Percentiles rank a stretch among this genome's conserved stretches.
These are phyloP conservation scores for Smithornis capensis DNA, from an alignment of 2,113 vertebrate genomes.

Conservation along the genomic window DNA sequence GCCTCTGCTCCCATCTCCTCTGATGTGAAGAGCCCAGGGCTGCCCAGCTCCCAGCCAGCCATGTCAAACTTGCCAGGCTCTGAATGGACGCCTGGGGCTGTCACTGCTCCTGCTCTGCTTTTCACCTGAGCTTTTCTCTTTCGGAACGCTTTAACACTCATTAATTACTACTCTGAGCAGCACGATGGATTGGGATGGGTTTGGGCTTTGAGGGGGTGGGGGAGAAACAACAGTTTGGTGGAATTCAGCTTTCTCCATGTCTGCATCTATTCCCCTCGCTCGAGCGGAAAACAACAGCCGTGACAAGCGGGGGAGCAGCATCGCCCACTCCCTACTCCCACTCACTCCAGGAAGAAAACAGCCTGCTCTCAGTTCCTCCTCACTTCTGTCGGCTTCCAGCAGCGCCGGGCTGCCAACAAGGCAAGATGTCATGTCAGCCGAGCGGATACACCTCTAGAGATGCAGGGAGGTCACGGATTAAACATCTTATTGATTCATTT, in stretches of 20 bases:
- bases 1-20: background rate
- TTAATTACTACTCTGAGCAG: background rate
- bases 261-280: background rate
- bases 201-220: background rate
- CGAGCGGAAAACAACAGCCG: background rate
- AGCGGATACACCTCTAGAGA: background rate
- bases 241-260: background rate
- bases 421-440: background rate
- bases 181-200: background rate
- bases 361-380: background rate
- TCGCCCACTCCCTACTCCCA: slow-evolving; percentile 7
- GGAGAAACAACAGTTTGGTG: background rate
- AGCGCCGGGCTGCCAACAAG: background rate
- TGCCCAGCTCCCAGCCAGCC: background rate
- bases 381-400: background rate
- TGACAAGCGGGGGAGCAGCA: background rate
- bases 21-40: background rate
- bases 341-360: background rate
- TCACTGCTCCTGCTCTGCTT: background rate
- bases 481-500: background rate
- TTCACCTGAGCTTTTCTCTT: background rate
- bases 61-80: background rate
- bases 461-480: background rate
- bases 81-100: background rate
- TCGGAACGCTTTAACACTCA: background rate